Evolutionary conservation across 2,888 invertebrate species (phyloP).

Genomic region (Gastracanthus pulcherrimus): DNA sequence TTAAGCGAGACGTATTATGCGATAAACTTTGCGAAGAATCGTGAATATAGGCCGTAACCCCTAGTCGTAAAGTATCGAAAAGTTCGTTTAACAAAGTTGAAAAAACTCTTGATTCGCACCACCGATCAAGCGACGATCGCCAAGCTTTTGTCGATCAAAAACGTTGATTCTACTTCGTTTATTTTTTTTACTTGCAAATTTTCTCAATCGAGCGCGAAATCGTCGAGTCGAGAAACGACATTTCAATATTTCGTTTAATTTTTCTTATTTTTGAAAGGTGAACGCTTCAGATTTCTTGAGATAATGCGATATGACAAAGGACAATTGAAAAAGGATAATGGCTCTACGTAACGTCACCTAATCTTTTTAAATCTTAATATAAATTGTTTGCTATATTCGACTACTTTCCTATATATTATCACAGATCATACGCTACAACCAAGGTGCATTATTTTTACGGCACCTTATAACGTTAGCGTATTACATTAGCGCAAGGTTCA

Average conservation of each 20-base stretch:
- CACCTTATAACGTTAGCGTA: slow-evolving; percentile 28
- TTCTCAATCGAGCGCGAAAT: slow-evolving; percentile 19
- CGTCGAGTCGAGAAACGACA: slow-evolving; percentile 16
- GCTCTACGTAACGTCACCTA: neutral
- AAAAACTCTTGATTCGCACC: slow-evolving; percentile 59
- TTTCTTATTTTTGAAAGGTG: neutral
- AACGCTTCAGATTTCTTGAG: neutral
- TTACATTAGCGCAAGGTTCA: slow-evolving; percentile 29
- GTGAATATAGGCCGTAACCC: slow-evolving; percentile 71
- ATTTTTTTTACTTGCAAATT: neutral
- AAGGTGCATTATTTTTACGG: slow-evolving; percentile 27
- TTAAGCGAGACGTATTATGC: slow-evolving; percentile 6
- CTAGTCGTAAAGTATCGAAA: slow-evolving; percentile 71
- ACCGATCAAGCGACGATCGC: slow-evolving; percentile 46
- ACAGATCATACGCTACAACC: slow-evolving; percentile 55
- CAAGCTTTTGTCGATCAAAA: too few species aligned
- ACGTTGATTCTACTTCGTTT: neutral
- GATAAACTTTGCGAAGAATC: slow-evolving; percentile 71
- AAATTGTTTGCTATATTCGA: slow-evolving; percentile 44
- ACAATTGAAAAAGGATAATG: neutral
- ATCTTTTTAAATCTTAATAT: slow-evolving; percentile 20
- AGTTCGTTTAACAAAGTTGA: slow-evolving; percentile 68
- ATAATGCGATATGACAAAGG: too few species aligned
- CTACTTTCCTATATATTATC: slow-evolving; percentile 58
- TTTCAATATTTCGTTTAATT: neutral